Evolutionary conservation across 2,888 invertebrate species (phyloP), one percentile per base, ranked within the genome.

Genomic region (Rotaria sp.): DNA sequence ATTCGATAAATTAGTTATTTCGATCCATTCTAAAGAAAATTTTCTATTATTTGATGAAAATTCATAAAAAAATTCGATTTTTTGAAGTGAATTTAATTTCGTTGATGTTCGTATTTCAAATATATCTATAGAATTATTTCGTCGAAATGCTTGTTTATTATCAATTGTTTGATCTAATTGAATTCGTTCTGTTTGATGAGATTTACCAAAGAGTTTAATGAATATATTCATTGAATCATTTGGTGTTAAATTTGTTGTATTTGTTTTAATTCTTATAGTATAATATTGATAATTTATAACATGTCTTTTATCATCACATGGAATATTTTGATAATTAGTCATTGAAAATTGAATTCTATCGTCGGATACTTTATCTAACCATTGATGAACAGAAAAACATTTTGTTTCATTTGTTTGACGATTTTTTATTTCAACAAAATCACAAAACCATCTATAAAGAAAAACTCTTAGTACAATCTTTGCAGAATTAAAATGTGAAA

Each of bases 381-480:
- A 80, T 26, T 45, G 75, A 80, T 80, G 38, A 26, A 45, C 75
- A 41, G 41, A 38, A 45, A 80, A 80, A 45, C 75, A 80, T 80
- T 45, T 80, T 13, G 45, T 45, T 80, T 80, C 24, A 45, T 45
- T 45, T 26, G 75, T 41, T 45, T 26, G 41, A 26, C 0, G 8
- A 41, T 80, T 26, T 80, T 26, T 80, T 8, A 80, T 15, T 80
- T 80, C 75, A 80, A 80, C 67, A 35, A 67, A 67, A 67, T 67
- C 67, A 35, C 67, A 67, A 21, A 67, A 67, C 67, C 67, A 67
- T 30, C 67, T 67, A 67, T 15, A 35, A 30, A 35, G 18, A 30
- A 15, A 59, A 59, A 3, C 8, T 45, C 8, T 45, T 13, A 45
- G 45, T 13, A 13, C 8, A 10, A 50, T 50, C 15, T 10, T 50